Evolutionary conservation across 2,888 invertebrate species (phyloP), one percentile per base, ranked within the genome.

Genomic region (Euphydryas editha): DNA sequence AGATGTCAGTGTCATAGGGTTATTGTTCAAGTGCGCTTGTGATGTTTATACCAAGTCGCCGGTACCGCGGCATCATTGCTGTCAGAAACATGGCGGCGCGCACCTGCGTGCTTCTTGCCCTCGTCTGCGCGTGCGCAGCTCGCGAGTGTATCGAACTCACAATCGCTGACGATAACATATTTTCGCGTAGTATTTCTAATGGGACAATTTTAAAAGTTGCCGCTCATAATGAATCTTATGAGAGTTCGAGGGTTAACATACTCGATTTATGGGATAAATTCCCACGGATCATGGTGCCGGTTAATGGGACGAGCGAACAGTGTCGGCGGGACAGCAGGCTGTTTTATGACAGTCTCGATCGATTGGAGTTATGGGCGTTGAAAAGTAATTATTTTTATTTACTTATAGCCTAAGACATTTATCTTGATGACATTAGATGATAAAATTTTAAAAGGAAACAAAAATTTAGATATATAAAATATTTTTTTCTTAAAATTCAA

Each of bases 331-430:
- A 93, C 54, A 86, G 87, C 59, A 82, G 85, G 71, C 74, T 82
- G 36, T 92, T 87, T 51, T 62, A 92, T 65, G 84, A 88, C 61
- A 83, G 88, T 65, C 73, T 93, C 72, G 84, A 88, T 10, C 79
- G 82, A 3, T 79, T 93, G 72, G 90, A 94, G 70, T 70, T 94
- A 11, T 92, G 93, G 92, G 93, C 94, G 49, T 67, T 94, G 55
- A 93, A 94, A 92, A 94, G 94, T 94, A 90, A 90, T 81, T 73
- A 65, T 69, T 59, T 56, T 30, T 30, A 30, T 3, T 30, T 30
- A 0, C 30, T 30, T 30, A 30, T 4, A 30, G 30, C 0, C 30
- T 30, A 30, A 30, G 30, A 30, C 8, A 7, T 30, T 30, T 30
- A 30, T 30, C 30, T 30, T 30, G 8, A 30, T 30, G 30, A 30